Base-by-base conservation (phyloP, 2,888 invertebrate species). In the Neoitamus cyanurus region DNA sequence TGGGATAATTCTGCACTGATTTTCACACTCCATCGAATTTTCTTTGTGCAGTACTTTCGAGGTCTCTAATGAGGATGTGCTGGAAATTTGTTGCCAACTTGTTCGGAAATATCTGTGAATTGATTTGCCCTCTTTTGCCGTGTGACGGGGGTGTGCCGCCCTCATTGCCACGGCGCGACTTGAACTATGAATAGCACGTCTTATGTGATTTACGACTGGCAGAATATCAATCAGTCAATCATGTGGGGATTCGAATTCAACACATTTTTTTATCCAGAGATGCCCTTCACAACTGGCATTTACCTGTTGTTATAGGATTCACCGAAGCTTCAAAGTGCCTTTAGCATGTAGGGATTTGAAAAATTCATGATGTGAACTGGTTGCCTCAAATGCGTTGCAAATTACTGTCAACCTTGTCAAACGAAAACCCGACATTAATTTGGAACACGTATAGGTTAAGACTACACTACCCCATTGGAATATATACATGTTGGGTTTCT, bases 11-110 rank as follows among this genome's bases (percentile, higher is more conserved):
- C 20, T 78, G 30, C 48, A 48, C 58, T 34, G 31, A 78, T 78
- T 78, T 78, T 73, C 48, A 78, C 78, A 48, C 48, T 78, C 58
- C 31, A 58, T 31, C 78, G 31, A n/a, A 25, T 78, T 42, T 78
- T 20, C 58, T 78, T 46, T 78, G 48, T 78, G 48, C 42, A 78
- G 28, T 78, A 15, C 48, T 48, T 48, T 48, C 31, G 31, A 48
- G 13, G 58, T 3, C 37, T 78, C 20, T 78, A 78, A 78, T 48
- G 31, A 48, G 42, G 31, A 78, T 78, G 78, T 58, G 28, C 46
- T 48, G 78, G 70, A 70, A 70, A 70, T 30, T 70, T 70, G 70
- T 70, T 70, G 30, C 70, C n/a, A 70, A 31, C 70, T 70, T 70
- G 30, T 70, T 70, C 31, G 30, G 70, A 70, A 70, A 31, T 30